Base-by-base conservation (phyloP, 1,140 invertebrate genomes). In the Drosophila orosa region DNA sequence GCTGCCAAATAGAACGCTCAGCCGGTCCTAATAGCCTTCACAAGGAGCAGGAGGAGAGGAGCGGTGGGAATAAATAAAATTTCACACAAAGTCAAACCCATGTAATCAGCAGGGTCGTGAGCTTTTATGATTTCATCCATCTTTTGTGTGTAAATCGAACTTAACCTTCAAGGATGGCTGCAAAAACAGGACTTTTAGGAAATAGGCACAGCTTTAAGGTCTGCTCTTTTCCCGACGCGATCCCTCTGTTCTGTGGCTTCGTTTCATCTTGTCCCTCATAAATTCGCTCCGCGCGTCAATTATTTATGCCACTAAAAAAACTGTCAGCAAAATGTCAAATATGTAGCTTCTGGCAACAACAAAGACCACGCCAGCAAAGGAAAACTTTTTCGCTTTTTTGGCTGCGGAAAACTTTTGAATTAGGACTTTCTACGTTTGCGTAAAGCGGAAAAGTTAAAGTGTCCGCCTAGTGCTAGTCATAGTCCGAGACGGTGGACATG, bases 401-500 rank as follows among this genome's bases (percentile, higher is more conserved):
- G 7, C 37, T 19, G 37, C 15, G 35, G 27, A 48, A 77, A 82
- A 87, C 69, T 82, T 85, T 69, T 19, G 50, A 73, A 85, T 84
- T 78, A 50, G 44, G 50, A 52, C 3, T 31, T n/a, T 78, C 71
- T 39, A 12, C 17, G 29, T 17, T n/a, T 17, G n/a, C 10, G 9
- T 3, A 35, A 29, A 24, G 44, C 15, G 35, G 9, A 71, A 72
- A 55, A 55, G 39, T 55, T 69, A 45, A 68, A 68, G 39, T 35
- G 31, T 68, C 29, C 66, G 61, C 58, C 29, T 44, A 57, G 25
- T 29, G 48, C 33, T 19, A 40, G 33, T 13, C 56, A 13, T 44
- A 57, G 25, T 29, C 59, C 33, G 25, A 40, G 33, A 15, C 56
- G 17, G 17, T 22, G 29, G 40, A 35, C 59, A 65, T 29, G 60